Percentiles rank a stretch among this genome's conserved stretches.
Evolutionary conservation across 2,113 vertebrate species (phyloP).

Genomic region (Osmerus mordax): DNA sequence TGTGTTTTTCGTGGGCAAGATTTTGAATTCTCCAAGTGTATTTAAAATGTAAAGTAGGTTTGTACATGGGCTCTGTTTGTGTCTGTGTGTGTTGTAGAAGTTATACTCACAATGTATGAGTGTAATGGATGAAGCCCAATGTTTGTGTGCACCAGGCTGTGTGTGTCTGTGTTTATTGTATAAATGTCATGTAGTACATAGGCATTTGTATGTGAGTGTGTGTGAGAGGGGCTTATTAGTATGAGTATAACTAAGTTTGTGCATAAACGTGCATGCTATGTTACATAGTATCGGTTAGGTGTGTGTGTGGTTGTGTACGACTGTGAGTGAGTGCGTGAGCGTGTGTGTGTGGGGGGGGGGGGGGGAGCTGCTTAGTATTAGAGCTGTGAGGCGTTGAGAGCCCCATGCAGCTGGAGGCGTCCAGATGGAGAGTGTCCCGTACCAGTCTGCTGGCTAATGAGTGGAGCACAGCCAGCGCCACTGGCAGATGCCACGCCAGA

Average conservation of each 20-base stretch:
- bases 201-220: conserved; percentile 6
- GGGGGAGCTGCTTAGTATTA: conserved; percentile 7
- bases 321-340: neutral
- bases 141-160: too few species aligned
- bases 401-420: conserved; percentile 35
- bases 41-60: too few species aligned
- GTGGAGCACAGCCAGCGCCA: conserved; percentile 43
- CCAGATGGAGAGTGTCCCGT: conserved; percentile 54
- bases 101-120: too few species aligned
- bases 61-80: too few species aligned
- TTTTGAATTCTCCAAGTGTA: too few species aligned
- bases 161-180: neutral
- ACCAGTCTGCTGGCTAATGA: conserved; percentile 53
- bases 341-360: neutral
- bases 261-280: too few species aligned
- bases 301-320: neutral
- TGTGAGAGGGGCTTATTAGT: neutral
- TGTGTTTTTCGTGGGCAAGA: too few species aligned
- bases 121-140: too few species aligned
- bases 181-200: neutral
- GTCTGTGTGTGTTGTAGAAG: too few species aligned
- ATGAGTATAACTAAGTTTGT: neutral
- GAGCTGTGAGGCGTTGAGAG: conserved; percentile 5
- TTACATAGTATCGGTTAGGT: neutral
- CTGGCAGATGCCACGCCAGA: conserved; percentile 46